Base-by-base conservation (phyloP, 2,797 vertebrate genomes). In the Smutsia gigantea region DNA sequence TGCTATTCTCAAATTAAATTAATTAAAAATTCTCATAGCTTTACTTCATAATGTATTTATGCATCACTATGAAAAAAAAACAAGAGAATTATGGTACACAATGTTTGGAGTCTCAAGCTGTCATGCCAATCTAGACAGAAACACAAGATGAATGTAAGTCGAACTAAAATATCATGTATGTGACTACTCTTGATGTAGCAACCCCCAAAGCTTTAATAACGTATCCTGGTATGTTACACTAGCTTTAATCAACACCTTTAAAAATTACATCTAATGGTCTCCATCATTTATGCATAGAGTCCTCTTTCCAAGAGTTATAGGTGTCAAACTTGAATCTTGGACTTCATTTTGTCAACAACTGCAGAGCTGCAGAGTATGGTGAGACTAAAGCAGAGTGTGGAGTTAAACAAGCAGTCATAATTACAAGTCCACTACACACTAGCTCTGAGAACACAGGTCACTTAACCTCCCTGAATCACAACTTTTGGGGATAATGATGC, bases 11-110 rank as follows among this genome's bases (percentile, higher is more conserved):
- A 83, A 81, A 51, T 42, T 77, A 53, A 95, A 71, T 69, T 87
- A 77, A 92, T 81, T 85, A 78, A 61, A 34, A 91, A 68, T 88
- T 89, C 94, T 94, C 51, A 72, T 78, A 85, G 31, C 34, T 74
- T 25, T 42, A 51, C 34, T 11, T 92, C 69, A 51, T 39, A 81
- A 89, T 93, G 34, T 69, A 93, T 74, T 81, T 74, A 84, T 0
- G 64, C 15, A 64, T 92, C 34, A 63, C 29, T 55, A 66, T 39
- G 23, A 69, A 34, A 83, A 83, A 64, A 93, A 66, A 72, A 57
- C 2, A 68, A 39, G 10, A 88, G 34, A 90, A 64, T 71, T 37
- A 81, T 0, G 15, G n/a, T 51, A 49, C 25, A 21, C 66, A 63
- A 11, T 1, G 0, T 4, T 12, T 64, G 9, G 57, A 19, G 13